Conservation (phyloP, 2,888 invertebrate genomes). For the Mesorhabditis sp. region DNA sequence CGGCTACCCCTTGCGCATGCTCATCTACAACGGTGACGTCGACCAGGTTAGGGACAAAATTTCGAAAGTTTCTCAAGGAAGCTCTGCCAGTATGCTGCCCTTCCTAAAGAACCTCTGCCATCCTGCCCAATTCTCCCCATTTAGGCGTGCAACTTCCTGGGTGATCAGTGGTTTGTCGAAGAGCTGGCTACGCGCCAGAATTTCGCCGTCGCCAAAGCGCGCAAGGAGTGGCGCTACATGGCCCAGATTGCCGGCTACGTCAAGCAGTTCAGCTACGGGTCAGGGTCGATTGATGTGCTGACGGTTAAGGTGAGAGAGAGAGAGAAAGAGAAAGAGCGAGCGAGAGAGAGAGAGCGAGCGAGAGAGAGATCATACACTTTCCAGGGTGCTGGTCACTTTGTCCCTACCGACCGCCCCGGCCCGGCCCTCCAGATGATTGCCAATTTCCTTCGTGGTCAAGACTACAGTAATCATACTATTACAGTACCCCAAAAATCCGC, state of each 20-base stretch:
- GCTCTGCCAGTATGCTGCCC: no score
- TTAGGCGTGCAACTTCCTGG: constrained; percentile 43
- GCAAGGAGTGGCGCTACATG: constrained; percentile 35
- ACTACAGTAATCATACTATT: constrained; percentile 30
- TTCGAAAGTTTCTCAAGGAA: no score
- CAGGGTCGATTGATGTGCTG: constrained; percentile 36
- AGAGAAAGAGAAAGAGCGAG: neutral
- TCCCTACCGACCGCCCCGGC: constrained; percentile 75
- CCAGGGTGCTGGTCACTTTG: constrained; percentile 74
- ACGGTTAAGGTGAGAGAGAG: constrained; percentile 33
- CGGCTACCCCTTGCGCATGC: constrained; percentile 37
- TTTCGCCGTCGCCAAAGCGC: constrained; percentile 22
- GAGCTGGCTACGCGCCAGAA: constrained; percentile 26
- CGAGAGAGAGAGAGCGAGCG: neutral
- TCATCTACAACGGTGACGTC: constrained; percentile 50
- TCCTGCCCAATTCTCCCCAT: neutral
- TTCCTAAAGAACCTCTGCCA: no score
- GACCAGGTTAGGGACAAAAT: constrained; percentile 17
- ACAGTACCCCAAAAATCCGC: constrained; percentile 9
- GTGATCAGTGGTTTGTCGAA: constrained; percentile 51
- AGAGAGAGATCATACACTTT: neutral
- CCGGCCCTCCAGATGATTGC: constrained; percentile 75
- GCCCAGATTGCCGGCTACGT: constrained; percentile 44
- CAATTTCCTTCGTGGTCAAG: constrained; percentile 62
- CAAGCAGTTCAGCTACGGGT: constrained; percentile 35